phyloP scores from a whole-genome alignment of 92 coral and sea anemone species.

The Bergia sp. region DNA sequence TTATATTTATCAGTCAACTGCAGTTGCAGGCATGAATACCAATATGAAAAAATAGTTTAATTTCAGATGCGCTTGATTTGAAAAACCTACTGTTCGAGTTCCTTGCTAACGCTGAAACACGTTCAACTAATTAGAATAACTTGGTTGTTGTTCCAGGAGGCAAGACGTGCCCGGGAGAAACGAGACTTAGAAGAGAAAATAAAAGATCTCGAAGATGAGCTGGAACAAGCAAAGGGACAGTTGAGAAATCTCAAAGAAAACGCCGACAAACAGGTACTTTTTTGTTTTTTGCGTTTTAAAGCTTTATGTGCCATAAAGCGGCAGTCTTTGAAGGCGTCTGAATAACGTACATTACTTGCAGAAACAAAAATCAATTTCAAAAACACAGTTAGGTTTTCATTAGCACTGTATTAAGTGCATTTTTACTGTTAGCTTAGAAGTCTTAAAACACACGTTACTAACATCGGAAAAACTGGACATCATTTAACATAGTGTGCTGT shows the following conservation, averaged over 20 bases:
- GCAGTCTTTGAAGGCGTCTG: no score
- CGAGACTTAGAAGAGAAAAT: slow-evolving; percentile 63
- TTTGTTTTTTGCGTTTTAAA: background rate
- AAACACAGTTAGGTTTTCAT: no score
- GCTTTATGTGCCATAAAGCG: background rate
- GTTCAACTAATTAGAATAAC: background rate
- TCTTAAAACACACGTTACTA: no score
- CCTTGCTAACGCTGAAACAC: background rate
- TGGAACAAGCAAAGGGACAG: slow-evolving; percentile 58
- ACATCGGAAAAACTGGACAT: no score
- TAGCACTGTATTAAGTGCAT: no score
- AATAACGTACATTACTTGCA: no score
- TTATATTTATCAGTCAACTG: background rate
- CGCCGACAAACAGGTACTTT: slow-evolving; percentile 54
- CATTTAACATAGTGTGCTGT: slow-evolving; percentile 3
- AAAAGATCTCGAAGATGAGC: slow-evolving; percentile 75
- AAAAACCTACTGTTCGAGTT: background rate
- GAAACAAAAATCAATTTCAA: no score
- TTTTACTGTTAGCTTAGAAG: no score
- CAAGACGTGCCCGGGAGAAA: slow-evolving; percentile 67
- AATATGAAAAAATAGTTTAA: no score
- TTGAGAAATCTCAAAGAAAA: slow-evolving; percentile 45
- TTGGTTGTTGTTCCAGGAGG: slow-evolving; percentile 55
- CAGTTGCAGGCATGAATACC: background rate
- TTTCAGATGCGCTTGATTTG: background rate